Evolutionary conservation across 2,888 invertebrate genomes (phyloP), one percentile per base, ranked within the genome.

Genomic region (Apamea sordens): DNA sequence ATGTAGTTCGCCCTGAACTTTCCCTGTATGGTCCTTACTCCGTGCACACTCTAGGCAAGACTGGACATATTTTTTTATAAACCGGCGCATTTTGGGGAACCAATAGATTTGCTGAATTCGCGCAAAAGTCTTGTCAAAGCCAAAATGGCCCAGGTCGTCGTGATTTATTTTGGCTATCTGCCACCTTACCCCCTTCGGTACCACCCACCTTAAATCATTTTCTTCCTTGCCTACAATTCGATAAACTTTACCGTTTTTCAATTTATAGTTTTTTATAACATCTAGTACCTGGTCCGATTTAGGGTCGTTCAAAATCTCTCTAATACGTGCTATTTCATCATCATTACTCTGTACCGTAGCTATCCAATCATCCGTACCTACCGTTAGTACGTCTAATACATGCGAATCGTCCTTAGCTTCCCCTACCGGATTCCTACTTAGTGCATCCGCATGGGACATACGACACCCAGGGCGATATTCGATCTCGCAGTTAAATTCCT

Each of bases 381-480:
- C n/a, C 10, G 11, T n/a, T n/a, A 24, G 13, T 59, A 56, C 56
- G n/a, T 59, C 56, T 56, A 59, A 11, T n/a, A n/a, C n/a, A 59
- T 59, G 24, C 24, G 24, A 11, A 24, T 59, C 24, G 1, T 59
- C 56, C 13, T n/a, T n/a, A 24, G 56, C 56, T n/a, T 59, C n/a
- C 24, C 56, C 56, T 59, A 59, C 56, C 56, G 56, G 56, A 13
- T 41, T 68, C 47, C 24, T 68, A 47, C 73, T 73, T 28, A 73
- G 24, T 21, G 73, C 73, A 32, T 73, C 63, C 6, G 63, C 73
- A 68, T 92, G 93, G 1, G 82, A 32, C 91, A 92, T 92, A 15
- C 75, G 56, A 63, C 44, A 41, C 73, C 88, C 88, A 0, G 89
- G 61, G 41, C 87, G 71, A 67, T 88, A 88, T 47, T 87, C 86